Evolutionary conservation across 2,113 vertebrate species (phyloP).

Genomic region (Leucoraja erinaceus): DNA sequence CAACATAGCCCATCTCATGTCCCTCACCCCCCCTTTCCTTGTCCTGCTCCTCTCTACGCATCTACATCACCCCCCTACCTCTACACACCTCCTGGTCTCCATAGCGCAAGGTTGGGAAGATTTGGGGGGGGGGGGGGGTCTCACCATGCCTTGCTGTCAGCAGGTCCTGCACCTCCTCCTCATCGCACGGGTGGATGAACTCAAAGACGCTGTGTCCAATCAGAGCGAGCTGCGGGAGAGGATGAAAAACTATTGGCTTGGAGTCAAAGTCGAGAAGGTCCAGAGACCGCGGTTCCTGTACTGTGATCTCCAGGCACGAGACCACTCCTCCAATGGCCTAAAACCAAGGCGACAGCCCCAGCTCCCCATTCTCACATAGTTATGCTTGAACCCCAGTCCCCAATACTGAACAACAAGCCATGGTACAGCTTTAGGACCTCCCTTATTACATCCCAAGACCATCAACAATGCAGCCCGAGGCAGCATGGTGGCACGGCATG

Average conservation of each 20-base stretch:
- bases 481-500: too few species aligned
- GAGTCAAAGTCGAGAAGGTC: too few species aligned
- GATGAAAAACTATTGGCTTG: too few species aligned
- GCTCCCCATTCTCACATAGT: too few species aligned
- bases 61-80: neutral
- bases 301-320: too few species aligned
- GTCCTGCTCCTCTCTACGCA: neutral
- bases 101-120: too few species aligned
- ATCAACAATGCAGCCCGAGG: neutral
- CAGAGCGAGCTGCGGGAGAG: constrained; percentile 65
- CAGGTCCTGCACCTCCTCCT: constrained; percentile 75
- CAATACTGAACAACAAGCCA: neutral
- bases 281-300: too few species aligned
- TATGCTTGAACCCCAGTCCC: neutral
- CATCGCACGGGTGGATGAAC: constrained; percentile 77
- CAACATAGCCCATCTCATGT: too few species aligned
- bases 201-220: constrained; percentile 77
- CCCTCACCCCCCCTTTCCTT: neutral
- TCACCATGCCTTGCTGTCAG: constrained; percentile 65
- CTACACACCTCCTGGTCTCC: too few species aligned
- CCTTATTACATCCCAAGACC: constrained; percentile 6
- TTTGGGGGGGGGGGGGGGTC: neutral
- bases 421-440: neutral
- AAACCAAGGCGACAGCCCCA: too few species aligned
- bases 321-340: too few species aligned